Conservation (phyloP, 1,140 invertebrate genomes). For the Philopotamus ludificatus region DNA sequence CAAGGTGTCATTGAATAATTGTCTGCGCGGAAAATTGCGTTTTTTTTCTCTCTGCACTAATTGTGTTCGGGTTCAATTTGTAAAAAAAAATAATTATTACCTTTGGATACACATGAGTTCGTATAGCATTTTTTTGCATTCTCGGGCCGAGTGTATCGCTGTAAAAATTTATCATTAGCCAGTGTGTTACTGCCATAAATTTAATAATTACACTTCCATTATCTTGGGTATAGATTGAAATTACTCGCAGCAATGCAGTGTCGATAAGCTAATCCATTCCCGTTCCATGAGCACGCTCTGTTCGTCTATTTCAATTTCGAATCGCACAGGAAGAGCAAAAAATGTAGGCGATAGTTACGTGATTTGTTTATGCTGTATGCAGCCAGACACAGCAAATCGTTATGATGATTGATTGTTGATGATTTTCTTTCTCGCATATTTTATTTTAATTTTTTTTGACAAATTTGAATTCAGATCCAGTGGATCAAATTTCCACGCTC, state of each 20-base stretch:
- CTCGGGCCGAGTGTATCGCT: no score
- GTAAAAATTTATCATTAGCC: not conserved
- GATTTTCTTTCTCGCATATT: slow-evolving; percentile 14
- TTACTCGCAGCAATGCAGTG: not conserved
- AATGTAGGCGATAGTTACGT: slow-evolving; percentile 18
- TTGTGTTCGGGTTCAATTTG: no score
- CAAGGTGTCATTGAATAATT: no score
- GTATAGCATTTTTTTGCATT: no score
- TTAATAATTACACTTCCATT: not conserved
- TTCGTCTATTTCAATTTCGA: not conserved
- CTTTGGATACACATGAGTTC: no score
- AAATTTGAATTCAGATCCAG: slow-evolving; percentile 18
- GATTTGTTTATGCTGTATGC: slow-evolving; percentile 26
- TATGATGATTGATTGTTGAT: slow-evolving; percentile 32
- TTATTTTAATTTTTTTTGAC: slow-evolving; percentile 11
- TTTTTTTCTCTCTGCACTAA: no score
- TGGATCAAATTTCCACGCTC: slow-evolving; percentile 22
- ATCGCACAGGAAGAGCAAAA: slow-evolving; percentile 1
- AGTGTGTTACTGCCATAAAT: not conserved
- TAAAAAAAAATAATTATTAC: no score
- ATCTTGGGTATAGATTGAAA: not conserved
- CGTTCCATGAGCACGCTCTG: not conserved
- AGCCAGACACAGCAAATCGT: slow-evolving; percentile 22
- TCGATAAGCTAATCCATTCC: not conserved
- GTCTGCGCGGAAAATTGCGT: no score